phyloP scores from a whole-genome alignment of 2,113 vertebrate species.

The Columba janthina region DNA sequence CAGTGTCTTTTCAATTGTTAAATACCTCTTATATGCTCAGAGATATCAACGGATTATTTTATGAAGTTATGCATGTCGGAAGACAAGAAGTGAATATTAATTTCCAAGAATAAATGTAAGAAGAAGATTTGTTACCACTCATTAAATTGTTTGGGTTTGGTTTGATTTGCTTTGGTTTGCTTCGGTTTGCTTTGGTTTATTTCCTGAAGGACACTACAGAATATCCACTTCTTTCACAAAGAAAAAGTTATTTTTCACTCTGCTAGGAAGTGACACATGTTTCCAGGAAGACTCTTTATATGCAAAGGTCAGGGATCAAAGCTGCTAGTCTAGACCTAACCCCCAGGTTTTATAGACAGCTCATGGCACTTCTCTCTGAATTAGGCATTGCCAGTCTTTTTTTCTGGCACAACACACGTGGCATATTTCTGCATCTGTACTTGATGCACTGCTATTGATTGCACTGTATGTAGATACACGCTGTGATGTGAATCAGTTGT shows the following conservation, averaged over 20 bases:
- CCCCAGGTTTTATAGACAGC: not conserved
- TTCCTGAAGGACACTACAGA: not conserved
- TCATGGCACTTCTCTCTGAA: not conserved
- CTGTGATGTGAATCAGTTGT: not conserved
- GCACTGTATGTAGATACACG: not conserved
- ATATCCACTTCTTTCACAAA: not conserved
- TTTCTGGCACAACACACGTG: not conserved
- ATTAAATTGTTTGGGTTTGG: not conserved
- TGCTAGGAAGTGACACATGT: not conserved
- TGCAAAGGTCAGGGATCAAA: not conserved
- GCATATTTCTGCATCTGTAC: not conserved
- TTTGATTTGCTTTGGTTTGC: not conserved
- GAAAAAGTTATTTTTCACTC: not conserved
- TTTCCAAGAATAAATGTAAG: not conserved
- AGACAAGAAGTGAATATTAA: not conserved
- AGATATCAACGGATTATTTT: not conserved
- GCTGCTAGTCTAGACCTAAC: not conserved
- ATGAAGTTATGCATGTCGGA: not conserved
- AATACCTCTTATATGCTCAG: not conserved
- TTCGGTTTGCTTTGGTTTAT: not conserved
- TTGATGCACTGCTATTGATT: not conserved
- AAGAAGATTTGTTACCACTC: not conserved
- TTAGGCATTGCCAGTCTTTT: not conserved
- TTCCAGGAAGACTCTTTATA: not conserved
- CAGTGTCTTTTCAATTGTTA: not conserved